Conservation (phyloP, 2,797 vertebrate species). For the Cuniculus paca region DNA sequence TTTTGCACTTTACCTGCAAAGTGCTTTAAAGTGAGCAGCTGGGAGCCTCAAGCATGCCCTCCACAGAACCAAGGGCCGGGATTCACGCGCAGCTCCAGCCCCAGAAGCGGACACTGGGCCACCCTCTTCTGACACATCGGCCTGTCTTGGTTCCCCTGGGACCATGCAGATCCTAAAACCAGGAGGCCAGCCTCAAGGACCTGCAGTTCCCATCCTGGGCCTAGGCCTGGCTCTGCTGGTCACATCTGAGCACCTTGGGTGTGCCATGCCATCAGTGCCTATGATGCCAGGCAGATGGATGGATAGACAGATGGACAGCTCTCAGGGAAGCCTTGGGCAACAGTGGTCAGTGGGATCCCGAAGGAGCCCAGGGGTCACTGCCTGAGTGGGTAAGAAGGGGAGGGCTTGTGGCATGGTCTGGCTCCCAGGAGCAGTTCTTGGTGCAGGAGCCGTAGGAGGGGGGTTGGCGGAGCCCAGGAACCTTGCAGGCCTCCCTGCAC, state of each 20-base stretch:
- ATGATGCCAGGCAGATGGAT: not conserved
- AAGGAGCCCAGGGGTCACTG: not conserved
- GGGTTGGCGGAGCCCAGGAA: too few relatives aligned
- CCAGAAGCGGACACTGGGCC: fast-evolving
- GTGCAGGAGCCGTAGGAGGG: not conserved
- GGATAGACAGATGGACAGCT: not conserved
- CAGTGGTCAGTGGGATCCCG: not conserved
- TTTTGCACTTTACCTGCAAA: not conserved
- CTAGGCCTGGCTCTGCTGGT: fast-evolving
- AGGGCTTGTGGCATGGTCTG: too few relatives aligned
- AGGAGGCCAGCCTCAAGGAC: not conserved
- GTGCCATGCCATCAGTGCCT: fast-evolving
- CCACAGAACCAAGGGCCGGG: fast-evolving
- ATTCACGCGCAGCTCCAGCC: fast-evolving
- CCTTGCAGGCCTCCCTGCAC: fast-evolving
- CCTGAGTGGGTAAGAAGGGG: not conserved
- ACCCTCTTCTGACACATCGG: fast-evolving
- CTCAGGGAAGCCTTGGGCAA: not conserved
- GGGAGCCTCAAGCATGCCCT: not conserved
- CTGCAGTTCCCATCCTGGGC: not conserved
- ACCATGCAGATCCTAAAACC: too few relatives aligned
- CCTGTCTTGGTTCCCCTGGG: fast-evolving
- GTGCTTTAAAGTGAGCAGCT: too few relatives aligned
- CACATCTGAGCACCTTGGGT: too few relatives aligned
- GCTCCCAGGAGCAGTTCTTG: not conserved